Evolutionary conservation across 2,888 invertebrate species (phyloP).

Genomic region (Pheosia tremula): DNA sequence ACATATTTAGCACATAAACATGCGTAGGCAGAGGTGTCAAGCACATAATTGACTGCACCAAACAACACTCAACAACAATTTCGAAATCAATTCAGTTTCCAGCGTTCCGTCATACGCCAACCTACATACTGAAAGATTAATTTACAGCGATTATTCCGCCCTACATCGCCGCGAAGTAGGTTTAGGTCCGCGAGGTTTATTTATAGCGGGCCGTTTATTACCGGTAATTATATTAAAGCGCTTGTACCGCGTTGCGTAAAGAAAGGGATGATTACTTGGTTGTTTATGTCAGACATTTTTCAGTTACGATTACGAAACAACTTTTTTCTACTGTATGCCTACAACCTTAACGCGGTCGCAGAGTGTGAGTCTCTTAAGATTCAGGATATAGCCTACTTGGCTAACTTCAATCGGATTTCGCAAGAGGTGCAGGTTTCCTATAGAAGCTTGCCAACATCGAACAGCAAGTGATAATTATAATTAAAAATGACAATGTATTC

Average conservation of each 20-base stretch:
- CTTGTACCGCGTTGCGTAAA: conserved; percentile 10
- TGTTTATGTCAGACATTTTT: conserved; percentile 2
- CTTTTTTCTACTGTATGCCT: neutral
- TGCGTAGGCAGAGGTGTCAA: neutral
- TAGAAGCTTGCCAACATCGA: no score
- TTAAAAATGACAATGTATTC: no score
- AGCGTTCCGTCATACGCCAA: neutral
- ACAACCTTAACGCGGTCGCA: no score
- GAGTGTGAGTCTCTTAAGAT: no score
- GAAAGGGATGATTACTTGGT: conserved; percentile 10
- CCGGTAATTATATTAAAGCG: conserved; percentile 21
- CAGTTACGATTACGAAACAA: neutral
- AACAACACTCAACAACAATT: neutral
- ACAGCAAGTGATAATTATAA: no score
- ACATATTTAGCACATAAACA: no score
- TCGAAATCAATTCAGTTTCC: neutral
- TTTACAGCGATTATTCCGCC: neutral
- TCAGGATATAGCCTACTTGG: no score
- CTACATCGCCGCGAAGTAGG: neutral
- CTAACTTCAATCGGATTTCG: no score
- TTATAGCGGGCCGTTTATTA: conserved; percentile 23
- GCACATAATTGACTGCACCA: neutral
- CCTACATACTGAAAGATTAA: neutral
- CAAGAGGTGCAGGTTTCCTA: no score
- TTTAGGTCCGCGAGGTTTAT: conserved; percentile 15